These are phyloP conservation scores for Cryptus armator DNA, from an alignment of 2,888 invertebrate species.

Conservation along the genomic window DNA sequence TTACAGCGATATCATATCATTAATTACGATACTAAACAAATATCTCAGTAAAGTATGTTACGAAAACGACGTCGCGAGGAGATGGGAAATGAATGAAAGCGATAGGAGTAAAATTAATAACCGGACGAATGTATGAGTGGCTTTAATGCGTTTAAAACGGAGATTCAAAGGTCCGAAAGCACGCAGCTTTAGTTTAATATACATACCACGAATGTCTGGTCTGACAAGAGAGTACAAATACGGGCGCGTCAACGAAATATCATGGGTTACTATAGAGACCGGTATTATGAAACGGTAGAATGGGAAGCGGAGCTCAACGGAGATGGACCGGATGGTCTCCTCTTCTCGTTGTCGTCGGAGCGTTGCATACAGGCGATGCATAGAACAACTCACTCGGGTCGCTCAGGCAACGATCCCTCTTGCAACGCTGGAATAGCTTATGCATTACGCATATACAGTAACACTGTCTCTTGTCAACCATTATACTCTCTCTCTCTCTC, in stretches of 20 bases:
- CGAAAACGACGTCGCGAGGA: background rate
- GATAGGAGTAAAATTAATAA: background rate
- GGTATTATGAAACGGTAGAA: conserved; percentile 11
- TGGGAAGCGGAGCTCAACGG: conserved; percentile 21
- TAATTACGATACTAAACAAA: too few species aligned
- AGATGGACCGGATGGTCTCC: conserved; percentile 40
- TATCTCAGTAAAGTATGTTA: too few species aligned
- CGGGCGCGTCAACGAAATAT: conserved; percentile 32
- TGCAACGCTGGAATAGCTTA: conserved; percentile 22
- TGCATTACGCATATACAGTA: background rate
- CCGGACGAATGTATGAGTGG: background rate
- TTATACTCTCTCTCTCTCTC: conserved; percentile 3
- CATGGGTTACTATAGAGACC: background rate
- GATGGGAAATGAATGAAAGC: background rate
- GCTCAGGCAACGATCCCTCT: conserved; percentile 13
- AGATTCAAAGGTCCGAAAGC: background rate
- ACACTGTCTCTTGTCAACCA: conserved; percentile 21
- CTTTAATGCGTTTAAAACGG: background rate
- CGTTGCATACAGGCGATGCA: conserved; percentile 15
- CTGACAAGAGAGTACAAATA: background rate
- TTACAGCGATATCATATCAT: too few species aligned
- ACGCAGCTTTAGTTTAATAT: background rate
- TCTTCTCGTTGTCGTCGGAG: conserved; percentile 4
- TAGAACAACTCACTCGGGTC: conserved; percentile 28
- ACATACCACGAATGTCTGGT: background rate